Evolutionary conservation across 2,888 invertebrate species (phyloP), one percentile per base, ranked within the genome.

Genomic region (Latrodectus elegans): DNA sequence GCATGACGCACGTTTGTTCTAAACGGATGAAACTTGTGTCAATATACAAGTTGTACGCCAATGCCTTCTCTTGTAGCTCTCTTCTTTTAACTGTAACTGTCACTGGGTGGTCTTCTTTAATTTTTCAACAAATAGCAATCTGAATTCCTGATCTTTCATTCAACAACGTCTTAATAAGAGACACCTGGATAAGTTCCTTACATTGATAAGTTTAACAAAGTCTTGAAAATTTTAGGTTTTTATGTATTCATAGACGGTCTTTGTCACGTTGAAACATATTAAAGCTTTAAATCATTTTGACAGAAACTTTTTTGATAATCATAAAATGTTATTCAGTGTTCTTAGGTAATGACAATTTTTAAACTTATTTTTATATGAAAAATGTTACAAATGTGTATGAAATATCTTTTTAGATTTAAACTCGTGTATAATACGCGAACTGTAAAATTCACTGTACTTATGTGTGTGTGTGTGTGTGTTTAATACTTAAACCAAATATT

Each of bases 101-200:
- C 60, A 77, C 68, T 52, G 55, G 71, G 79, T 70, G 79, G 79
- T 79, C 79, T 38, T 17, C 17, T 60, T 71, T 70, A 79, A 71
- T 71, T 60, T 79, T 60, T 38, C 79, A 38, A 79, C 38, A 71
- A 79, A 79, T 60, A 22, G 77, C 68, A 22, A 38, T 77, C 22
- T 14, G 77, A 52, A 76, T 75, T 64, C n/a, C n/a, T 26, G 65
- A n/a, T 60, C 64, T 75, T 38, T 38, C n/a, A 26, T 64, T 64
- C 75, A 26, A 38, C 75, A 64, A 2, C 68, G 4, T 22, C 68
- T 68, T 17, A 68, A 68, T 68, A 15, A 64, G 64, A 8, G 17
- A 17, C 64, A 64, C 17, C 64, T 15, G 15, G 64, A 15, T 64
- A 17, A n/a, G 17, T 17, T 15, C 17, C 15, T 64, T 64, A n/a